Base-by-base conservation (phyloP, 2,888 invertebrate genomes). In the Nomada goodeniana region DNA sequence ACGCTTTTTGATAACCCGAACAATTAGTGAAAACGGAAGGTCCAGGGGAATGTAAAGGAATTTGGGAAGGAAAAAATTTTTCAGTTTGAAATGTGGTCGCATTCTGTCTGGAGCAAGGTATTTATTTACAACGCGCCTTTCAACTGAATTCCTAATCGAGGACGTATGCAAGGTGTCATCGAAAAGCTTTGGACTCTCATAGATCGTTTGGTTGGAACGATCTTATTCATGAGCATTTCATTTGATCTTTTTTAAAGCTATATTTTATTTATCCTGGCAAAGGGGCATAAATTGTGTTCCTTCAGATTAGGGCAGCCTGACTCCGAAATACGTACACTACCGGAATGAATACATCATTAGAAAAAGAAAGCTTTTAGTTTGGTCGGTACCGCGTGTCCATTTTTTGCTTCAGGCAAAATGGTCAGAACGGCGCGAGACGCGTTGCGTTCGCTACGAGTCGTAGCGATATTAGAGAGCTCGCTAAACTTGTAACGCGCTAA, bases 401-500 rank as follows among this genome's bases (percentile, higher is more conserved):
- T 47, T 63, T 36, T 20, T 23, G 57, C 15, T 36, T 7, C 13
- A n/a, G 23, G 42, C 23, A 75, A 50, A 67, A 60, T 55, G 36
- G 68, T 78, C 63, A 29, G 2, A 0, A 42, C 18, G 11, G 9
- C 23, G 23, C 63, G 29, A 20, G 59, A 36, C 20, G 59, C 59
- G 44, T 13, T 20, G 1, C 4, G 10, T 13, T 47, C 47, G 47
- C 47, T 15, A 47, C 60, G 23, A 20, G 9, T 44, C 23, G 57
- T 5, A 15, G 42, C 50, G 42, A 47, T 36, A 76, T 77, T 63
- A 77, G 26, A 67, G 47, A 13, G 13, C 26, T 20, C 36, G 72
- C 13, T 68, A 59, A 72, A 72, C 57, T 47, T 60, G 18, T 42
- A 52, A 57, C 55, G 42, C 68, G 71, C 63, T 72, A 82, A 81